Base-by-base conservation (phyloP, 1,140 invertebrate species). In the Drosophila ogumai region DNA sequence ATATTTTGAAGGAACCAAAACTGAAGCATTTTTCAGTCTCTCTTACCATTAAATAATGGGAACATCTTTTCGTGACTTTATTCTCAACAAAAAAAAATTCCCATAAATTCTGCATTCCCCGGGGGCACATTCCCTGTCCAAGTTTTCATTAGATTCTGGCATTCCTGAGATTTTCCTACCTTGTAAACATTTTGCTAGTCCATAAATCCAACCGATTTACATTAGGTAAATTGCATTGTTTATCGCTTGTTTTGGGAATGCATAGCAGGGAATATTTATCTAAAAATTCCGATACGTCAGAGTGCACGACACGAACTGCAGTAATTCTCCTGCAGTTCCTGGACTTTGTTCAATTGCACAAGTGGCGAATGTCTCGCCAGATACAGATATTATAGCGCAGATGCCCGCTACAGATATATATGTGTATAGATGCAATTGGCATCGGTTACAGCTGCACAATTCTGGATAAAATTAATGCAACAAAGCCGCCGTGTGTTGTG, bases 391-490 rank as follows among this genome's bases (percentile, higher is more conserved):
- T 55, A 55, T 55, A 55, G 52, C 61, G 36, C 67, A 72, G 36
- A 32, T 72, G 49, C 43, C 6, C 40, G 44, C 25, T 34, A 12
- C 40, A 61, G 61, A 52, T 67, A 34, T 22, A 64, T 38, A 73
- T 67, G 0, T 13, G 34, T 31, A 32, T 52, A 71, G 64, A 85
- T 76, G 71, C 82, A 87, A 87, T 87, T 87, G 84, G 82, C 82
- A 87, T 87, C 82, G 73, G 82, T 87, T 87, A 88, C 84, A 88
- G 79, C 84, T 87, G 82, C 79, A 79, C 71, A 88, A 72, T 87
- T 87, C 82, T 88, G 84, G 82, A 87, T 87, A 87, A 87, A 82
- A 86, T 86, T 79, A 87, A 87, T 87, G 80, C 75, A 68, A 71
- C 73, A 75, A 75, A 74, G 69, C 71, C 52, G 44, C 59, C 44